These are phyloP conservation scores for Nymphalis c-album DNA, from an alignment of 2,888 invertebrate genomes.

Conservation along the genomic window DNA sequence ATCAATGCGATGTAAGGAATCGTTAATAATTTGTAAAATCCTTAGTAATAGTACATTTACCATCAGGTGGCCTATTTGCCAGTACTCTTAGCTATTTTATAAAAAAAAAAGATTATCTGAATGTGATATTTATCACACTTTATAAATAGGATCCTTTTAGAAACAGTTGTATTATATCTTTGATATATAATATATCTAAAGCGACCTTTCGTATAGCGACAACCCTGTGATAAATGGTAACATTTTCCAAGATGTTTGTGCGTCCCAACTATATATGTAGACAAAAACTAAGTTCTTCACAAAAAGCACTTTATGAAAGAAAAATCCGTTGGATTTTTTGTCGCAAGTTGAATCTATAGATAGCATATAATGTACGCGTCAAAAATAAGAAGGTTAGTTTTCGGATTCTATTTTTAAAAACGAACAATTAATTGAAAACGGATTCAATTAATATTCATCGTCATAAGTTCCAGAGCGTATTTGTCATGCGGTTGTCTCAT, in stretches of 20 bases:
- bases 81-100: no score
- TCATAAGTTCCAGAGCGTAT: constrained; percentile 42
- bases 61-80: no score
- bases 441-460: constrained; percentile 42
- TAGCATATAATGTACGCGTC: constrained; percentile 18
- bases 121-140: background rate
- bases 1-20: no score
- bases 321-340: constrained; percentile 39
- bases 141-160: constrained; percentile 17
- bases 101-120: background rate
- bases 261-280: constrained; percentile 40
- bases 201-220: constrained; percentile 28
- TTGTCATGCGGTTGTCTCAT: constrained; percentile 50
- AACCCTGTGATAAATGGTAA: constrained; percentile 44
- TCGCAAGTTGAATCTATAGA: constrained; percentile 38
- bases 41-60: no score
- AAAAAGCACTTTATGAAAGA: constrained; percentile 50
- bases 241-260: constrained; percentile 47
- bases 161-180: constrained; percentile 9
- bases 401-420: background rate
- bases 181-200: constrained; percentile 3
- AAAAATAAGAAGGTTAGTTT: constrained; percentile 4
- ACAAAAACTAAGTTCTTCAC: constrained; percentile 51
- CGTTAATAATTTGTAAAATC: no score
- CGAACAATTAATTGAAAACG: constrained; percentile 21